Conservation (phyloP, 2,113 vertebrate genomes). For the Natator depressus region DNA sequence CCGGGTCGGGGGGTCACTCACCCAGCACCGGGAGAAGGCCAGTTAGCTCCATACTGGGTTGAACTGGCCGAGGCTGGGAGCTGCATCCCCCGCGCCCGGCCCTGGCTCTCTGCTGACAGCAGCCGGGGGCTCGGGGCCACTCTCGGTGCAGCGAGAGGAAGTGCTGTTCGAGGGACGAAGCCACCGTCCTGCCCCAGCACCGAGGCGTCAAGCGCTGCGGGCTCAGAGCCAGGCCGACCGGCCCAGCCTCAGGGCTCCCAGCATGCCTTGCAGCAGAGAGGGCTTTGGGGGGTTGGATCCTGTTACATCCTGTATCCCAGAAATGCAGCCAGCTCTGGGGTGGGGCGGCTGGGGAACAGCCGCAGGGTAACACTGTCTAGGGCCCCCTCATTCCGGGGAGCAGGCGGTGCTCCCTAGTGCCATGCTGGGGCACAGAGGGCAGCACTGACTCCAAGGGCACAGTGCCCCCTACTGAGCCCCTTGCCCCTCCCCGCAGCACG, state of each 20-base stretch:
- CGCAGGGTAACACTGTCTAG: background rate
- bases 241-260: background rate
- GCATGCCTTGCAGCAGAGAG: background rate
- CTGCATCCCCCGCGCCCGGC: background rate
- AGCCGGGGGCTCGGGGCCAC: background rate
- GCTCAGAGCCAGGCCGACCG: background rate
- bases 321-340: background rate
- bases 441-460: too few species aligned
- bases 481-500: too few species aligned
- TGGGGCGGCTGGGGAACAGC: background rate
- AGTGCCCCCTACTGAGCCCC: too few species aligned
- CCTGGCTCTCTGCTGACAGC: background rate
- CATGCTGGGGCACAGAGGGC: too few species aligned
- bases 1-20: too few species aligned
- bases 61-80: background rate
- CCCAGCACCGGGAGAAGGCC: too few species aligned
- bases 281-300: background rate
- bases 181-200: background rate
- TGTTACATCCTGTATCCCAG: background rate
- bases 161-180: background rate
- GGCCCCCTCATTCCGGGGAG: background rate
- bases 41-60: background rate
- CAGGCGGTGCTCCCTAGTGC: too few species aligned
- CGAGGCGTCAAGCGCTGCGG: too few species aligned
- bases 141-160: background rate